phyloP scores from a whole-genome alignment of 2,888 invertebrate genomes.

The Eupithecia pulchellata region DNA sequence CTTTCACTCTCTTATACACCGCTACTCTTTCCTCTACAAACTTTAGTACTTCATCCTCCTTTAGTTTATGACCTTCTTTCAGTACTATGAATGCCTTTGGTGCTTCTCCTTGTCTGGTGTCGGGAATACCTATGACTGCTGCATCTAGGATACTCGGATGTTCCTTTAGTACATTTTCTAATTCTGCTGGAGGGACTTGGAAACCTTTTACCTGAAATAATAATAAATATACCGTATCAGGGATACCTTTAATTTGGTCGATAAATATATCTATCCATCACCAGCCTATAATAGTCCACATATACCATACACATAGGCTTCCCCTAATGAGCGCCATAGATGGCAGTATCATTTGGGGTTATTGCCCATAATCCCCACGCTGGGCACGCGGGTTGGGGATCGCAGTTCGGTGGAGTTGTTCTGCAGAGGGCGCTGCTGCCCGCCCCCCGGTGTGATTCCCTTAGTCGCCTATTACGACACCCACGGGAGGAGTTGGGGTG shows the following conservation, averaged over 20 bases:
- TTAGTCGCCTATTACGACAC: too few relatives aligned
- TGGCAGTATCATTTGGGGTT: too few relatives aligned
- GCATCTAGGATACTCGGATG: conserved; percentile 91
- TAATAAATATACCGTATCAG: not conserved
- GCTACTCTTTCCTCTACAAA: conserved; percentile 89
- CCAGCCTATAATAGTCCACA: too few relatives aligned
- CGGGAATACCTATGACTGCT: conserved; percentile 91
- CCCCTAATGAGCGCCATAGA: too few relatives aligned
- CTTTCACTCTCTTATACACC: conserved; percentile 88
- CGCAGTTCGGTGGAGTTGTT: too few relatives aligned
- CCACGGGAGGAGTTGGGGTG: too few relatives aligned
- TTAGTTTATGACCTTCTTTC: conserved; percentile 73
- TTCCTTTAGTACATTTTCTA: conserved; percentile 89
- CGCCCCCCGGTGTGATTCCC: too few relatives aligned
- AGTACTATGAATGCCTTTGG: conserved; percentile 90
- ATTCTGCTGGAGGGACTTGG: conserved; percentile 95
- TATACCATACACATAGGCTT: too few relatives aligned
- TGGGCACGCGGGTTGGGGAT: too few relatives aligned
- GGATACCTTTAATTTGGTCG: not conserved
- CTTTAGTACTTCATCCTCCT: conserved; percentile 83
- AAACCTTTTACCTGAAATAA: conserved; percentile 82
- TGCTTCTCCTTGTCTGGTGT: conserved; percentile 88
- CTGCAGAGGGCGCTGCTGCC: too few relatives aligned
- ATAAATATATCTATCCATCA: too few relatives aligned
- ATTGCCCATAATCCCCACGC: too few relatives aligned